A percentile compares a stretch with the other conserved stretches of the same genome.
Conservation (phyloP, 2,113 vertebrate species). For the Larimichthys polyactis region DNA sequence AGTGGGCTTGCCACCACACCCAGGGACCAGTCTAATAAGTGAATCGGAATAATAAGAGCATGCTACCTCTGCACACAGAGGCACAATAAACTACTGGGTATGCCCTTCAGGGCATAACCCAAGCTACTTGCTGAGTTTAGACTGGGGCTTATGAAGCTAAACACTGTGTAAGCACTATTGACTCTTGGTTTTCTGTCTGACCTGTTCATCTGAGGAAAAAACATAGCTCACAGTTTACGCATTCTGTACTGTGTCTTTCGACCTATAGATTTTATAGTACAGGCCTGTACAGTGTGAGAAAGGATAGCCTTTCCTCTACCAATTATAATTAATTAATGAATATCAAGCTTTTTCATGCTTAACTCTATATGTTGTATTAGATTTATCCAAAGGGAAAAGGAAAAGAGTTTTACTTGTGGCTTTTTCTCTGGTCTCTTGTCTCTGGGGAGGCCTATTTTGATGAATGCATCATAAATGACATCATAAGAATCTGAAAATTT, state of each 20-base stretch:
- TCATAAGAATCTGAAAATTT: not conserved
- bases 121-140: conserved; percentile 65
- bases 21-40: conserved; percentile 70
- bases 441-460: not conserved
- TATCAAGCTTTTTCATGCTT: not conserved
- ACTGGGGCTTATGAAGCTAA: conserved; percentile 54
- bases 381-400: not conserved
- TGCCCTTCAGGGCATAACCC: conserved; percentile 64
- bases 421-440: not conserved
- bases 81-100: conserved; percentile 63
- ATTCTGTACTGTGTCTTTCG: conserved; percentile 11
- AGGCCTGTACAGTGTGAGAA: not conserved
- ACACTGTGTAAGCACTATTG: conserved; percentile 69
- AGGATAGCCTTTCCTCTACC: not conserved
- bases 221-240: conserved; percentile 19
- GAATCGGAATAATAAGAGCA: conserved; percentile 71
- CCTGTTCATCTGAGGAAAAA: conserved; percentile 44
- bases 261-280: conserved; percentile 1
- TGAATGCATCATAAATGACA: not conserved
- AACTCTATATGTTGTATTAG: not conserved
- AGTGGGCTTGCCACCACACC: conserved; percentile 54
- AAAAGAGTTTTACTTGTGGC: not conserved
- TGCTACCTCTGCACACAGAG: conserved; percentile 66
- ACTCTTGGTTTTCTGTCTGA: conserved; percentile 48
- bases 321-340: not conserved